Evolutionary conservation across 2,113 vertebrate genomes (phyloP).

Genomic region (Marmota flaviventris): DNA sequence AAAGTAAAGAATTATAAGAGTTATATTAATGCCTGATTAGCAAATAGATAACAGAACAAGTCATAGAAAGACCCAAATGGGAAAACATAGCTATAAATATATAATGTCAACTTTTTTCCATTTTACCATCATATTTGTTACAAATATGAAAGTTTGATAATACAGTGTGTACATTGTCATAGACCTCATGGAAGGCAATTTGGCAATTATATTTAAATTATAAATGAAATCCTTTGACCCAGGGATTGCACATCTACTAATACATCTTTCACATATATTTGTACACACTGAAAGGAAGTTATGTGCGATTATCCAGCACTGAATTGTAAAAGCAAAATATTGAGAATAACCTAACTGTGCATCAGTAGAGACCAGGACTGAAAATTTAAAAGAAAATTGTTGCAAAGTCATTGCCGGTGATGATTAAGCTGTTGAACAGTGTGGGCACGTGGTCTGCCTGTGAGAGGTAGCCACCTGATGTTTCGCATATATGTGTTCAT

Average conservation of each 20-base stretch:
- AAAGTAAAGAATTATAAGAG: constrained; percentile 49
- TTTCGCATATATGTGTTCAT: constrained; percentile 48
- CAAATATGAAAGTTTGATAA: background rate
- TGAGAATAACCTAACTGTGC: background rate
- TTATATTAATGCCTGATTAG: constrained; percentile 49
- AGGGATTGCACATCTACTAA: background rate
- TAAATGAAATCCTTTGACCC: constrained; percentile 49
- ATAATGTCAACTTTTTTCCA: constrained; percentile 8
- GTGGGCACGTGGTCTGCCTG: background rate
- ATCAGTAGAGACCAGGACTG: background rate
- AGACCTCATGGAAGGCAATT: background rate
- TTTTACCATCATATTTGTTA: background rate
- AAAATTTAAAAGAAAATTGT: background rate
- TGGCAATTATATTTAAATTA: constrained; percentile 10
- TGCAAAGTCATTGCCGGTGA: constrained; percentile 49
- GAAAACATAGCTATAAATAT: constrained; percentile 34
- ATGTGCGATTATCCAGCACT: too few species aligned
- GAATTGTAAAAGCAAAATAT: background rate
- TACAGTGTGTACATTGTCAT: background rate
- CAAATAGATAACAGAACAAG: constrained; percentile 51
- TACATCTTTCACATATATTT: background rate
- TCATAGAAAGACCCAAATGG: constrained; percentile 34
- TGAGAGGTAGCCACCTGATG: background rate
- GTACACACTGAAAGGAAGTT: background rate
- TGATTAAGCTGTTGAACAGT: constrained; percentile 6